A percentile compares a stretch with the other conserved stretches of the same genome.
These are phyloP conservation scores for Drosophila eugracilis DNA, from an alignment of 1,140 invertebrate species.

Conservation along the genomic window DNA sequence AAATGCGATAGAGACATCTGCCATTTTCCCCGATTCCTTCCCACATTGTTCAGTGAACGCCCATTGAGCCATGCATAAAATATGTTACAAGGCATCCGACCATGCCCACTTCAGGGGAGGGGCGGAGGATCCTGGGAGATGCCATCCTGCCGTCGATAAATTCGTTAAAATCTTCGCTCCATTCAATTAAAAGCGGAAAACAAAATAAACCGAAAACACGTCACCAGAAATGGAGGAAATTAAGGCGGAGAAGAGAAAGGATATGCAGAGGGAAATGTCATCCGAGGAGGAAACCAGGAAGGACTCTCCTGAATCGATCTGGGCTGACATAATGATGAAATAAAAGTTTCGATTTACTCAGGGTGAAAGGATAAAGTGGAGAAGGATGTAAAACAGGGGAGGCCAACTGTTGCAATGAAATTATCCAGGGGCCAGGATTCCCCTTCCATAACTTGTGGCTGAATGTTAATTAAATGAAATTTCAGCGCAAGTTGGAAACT, in stretches of 20 bases:
- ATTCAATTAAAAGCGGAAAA: slow-evolving; percentile 49
- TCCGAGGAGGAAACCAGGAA: slow-evolving; percentile 5
- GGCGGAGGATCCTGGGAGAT: slow-evolving; percentile 7
- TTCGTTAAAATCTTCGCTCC: slow-evolving; percentile 47
- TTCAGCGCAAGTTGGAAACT: slow-evolving; percentile 13
- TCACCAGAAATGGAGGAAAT: slow-evolving; percentile 23
- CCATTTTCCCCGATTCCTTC: slow-evolving; percentile 3
- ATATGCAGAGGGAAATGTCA: slow-evolving; percentile 47
- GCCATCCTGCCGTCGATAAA: slow-evolving; percentile 42
- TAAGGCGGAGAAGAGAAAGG: slow-evolving; percentile 19
- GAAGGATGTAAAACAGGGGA: neutral
- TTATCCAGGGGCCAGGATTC: slow-evolving; percentile 2
- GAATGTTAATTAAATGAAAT: slow-evolving; percentile 38
- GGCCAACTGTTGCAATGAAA: slow-evolving; percentile 36
- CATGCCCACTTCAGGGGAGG: slow-evolving; percentile 19
- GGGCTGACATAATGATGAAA: slow-evolving; percentile 25
- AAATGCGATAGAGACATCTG: slow-evolving; percentile 50
- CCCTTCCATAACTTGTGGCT: slow-evolving; percentile 12
- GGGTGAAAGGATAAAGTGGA: neutral
- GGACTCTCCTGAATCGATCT: slow-evolving; percentile 17
- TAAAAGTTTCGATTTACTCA: slow-evolving; percentile 31
- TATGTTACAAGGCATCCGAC: slow-evolving; percentile 58
- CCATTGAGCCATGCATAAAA: slow-evolving; percentile 63
- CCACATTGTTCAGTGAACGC: slow-evolving; percentile 52
- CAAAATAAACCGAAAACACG: slow-evolving; percentile 19